Percentiles rank a stretch among this genome's conserved stretches.
Evolutionary conservation across 1,140 invertebrate species (phyloP).

Genomic region (Drosophila asahinai): DNA sequence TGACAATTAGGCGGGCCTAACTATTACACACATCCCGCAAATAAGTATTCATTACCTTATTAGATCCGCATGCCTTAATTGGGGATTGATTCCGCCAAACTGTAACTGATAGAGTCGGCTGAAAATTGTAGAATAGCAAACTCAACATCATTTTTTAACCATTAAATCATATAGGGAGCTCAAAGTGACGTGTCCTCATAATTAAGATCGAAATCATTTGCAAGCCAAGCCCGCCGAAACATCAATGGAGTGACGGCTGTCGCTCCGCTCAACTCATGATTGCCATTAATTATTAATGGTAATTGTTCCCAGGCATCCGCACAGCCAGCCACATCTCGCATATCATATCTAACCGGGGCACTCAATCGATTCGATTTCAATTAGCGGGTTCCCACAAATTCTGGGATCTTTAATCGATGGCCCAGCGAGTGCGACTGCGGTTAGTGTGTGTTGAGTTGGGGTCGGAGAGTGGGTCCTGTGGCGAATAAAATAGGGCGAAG

Average conservation of each 20-base stretch:
- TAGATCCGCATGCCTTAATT: background rate
- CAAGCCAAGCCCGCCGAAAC: background rate
- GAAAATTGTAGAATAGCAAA: too few species aligned
- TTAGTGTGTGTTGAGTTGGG: background rate
- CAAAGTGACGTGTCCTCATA: background rate
- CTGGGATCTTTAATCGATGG: constrained; percentile 17
- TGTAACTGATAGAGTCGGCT: background rate
- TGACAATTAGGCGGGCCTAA: constrained; percentile 24
- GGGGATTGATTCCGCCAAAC: background rate
- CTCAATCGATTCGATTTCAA: constrained; percentile 11
- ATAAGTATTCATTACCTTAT: background rate
- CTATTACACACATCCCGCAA: too few species aligned
- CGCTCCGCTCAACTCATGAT: constrained; percentile 19
- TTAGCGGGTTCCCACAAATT: constrained; percentile 5
- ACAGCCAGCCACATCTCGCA: background rate
- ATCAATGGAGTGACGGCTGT: constrained; percentile 25
- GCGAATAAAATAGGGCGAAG: background rate
- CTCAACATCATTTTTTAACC: too few species aligned
- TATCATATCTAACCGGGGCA: constrained; percentile 4
- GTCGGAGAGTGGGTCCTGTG: background rate
- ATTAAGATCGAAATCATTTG: constrained; percentile 3
- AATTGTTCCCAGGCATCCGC: constrained; percentile 18
- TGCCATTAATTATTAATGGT: constrained; percentile 43
- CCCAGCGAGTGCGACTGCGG: background rate
- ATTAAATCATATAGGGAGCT: too few species aligned